Base-by-base conservation (phyloP, 2,888 invertebrate species). In the Hedya salicella region DNA sequence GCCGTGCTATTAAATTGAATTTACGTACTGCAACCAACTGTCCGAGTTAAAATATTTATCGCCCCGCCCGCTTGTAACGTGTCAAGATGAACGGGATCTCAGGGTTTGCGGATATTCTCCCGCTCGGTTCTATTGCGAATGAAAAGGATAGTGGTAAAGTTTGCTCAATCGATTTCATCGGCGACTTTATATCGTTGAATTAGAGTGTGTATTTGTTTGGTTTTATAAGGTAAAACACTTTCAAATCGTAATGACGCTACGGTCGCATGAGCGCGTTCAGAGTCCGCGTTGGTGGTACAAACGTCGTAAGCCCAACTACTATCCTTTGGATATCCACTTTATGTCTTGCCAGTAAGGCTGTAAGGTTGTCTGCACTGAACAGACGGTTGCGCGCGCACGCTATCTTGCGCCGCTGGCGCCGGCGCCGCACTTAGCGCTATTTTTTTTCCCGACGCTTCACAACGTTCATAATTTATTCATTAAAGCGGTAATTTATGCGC, bases 251-350 rank as follows among this genome's bases (percentile, higher is more conserved):
- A 88, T 89, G 86, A 83, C 81, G 90, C 86, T 89, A 90, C 89
- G 91, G 91, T 91, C 87, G 88, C 90, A 86, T 91, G 91, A 88
- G 83, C 90, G 89, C 91, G 89, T 90, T 90, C 85, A 86, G 80
- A 82, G 75, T 77, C 77, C 68, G 72, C 68, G 60, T 75, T 78
- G 72, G 74, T 68, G 73, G 63, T 69, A 68, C 68, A 46, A 87
- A 86, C 70, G 87, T 78, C 80, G 73, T 86, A 88, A 77, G 70
- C 73, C 64, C 67, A 60, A 8, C 42, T 17, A 11, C 39, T 62
- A 25, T 13, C 36, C 70, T 71, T 52, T 59, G 16, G 78, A 74
- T 78, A 70, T 76, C 53, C 62, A 65, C 77, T 77, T 80, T 84
- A 74, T 68, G 13, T 13, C 2, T 5, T 32, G 13, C 69, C 1